Conservation (phyloP, 2,797 vertebrate genomes). For the Notolabrus celidotus region DNA sequence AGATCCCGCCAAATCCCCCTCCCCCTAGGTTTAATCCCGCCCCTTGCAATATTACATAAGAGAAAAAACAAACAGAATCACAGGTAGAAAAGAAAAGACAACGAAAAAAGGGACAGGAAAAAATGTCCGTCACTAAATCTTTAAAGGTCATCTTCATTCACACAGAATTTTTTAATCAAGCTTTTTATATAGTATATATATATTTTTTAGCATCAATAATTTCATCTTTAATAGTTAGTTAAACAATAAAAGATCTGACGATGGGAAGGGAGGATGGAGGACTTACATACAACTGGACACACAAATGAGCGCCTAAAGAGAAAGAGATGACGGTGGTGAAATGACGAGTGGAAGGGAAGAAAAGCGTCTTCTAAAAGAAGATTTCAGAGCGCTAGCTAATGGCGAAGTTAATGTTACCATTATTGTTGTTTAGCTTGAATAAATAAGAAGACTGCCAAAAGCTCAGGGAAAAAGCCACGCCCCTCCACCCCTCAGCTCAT, state of each 20-base stretch:
- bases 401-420: conserved; percentile 76
- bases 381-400: conserved; percentile 53
- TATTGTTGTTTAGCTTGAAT: conserved; percentile 84
- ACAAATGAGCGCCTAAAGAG: conserved; percentile 68
- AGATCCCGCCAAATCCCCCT: conserved; percentile 58
- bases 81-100: conserved; percentile 62
- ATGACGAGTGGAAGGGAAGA: conserved; percentile 31
- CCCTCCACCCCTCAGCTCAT: conserved; percentile 72
- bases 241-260: conserved; percentile 75
- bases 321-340: conserved; percentile 61
- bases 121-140: conserved; percentile 74
- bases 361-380: conserved; percentile 20
- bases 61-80: conserved; percentile 60
- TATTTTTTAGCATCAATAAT: conserved; percentile 64
- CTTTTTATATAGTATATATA: conserved; percentile 61
- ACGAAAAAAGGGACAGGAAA: conserved; percentile 51
- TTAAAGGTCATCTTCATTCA: conserved; percentile 69
- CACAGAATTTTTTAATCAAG: conserved; percentile 56
- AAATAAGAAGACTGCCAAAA: conserved; percentile 92
- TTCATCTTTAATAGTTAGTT: conserved; percentile 61
- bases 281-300: conserved; percentile 61
- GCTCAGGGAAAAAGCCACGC: conserved; percentile 68
- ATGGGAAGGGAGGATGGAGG: conserved; percentile 51
- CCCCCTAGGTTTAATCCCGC: conserved; percentile 51
- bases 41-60: conserved; percentile 49